Base-by-base conservation (phyloP, 2,113 vertebrate species). In the Holacanthus passer region DNA sequence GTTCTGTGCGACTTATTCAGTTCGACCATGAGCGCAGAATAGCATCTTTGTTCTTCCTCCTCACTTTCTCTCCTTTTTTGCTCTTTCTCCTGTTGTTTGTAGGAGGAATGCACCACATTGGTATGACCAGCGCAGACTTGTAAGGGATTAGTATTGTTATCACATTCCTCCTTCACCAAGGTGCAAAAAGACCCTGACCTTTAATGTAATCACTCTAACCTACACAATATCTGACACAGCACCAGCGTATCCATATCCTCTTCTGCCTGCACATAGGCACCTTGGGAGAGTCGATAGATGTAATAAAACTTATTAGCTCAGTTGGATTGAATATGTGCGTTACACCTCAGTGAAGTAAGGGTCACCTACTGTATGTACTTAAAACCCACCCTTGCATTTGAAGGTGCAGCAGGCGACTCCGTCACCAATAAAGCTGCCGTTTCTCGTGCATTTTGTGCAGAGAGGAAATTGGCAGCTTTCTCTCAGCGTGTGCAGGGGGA, bases 101-200 rank as follows among this genome's bases (percentile, higher is more conserved):
- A 31, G 71, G 75, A 77, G 63, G 67, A 85, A 55, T 80, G 64
- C 66, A n/a, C 73, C 43, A n/a, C 64, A 65, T 87, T 76, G 64
- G 72, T 86, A 84, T 82, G 69, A 48, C 43, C 77, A 56, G 75
- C 52, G 55, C n/a, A 0, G 68, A 83, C 81, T 79, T 78, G 74
- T 59, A 41, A 24, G 16, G 22, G 66, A 92, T 92, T 83, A 75
- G 78, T 89, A 90, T 91, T 91, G 82, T 87, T 87, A 87, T 91
- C 87, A 83, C 90, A 84, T 87, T 87, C 74, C 77, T 79, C 72
- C 81, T 77, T 79, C 83, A 43, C 73, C 62, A 56, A 74, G 58
- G 72, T 79, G 75, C 79, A 81, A 76, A 83, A 88, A 81, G 82
- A 75, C 80, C 52, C 81, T 89, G 88, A 93, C 88, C 91, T 94